phyloP scores from a whole-genome alignment of 2,888 invertebrate species.

The Rhagium mordax region DNA sequence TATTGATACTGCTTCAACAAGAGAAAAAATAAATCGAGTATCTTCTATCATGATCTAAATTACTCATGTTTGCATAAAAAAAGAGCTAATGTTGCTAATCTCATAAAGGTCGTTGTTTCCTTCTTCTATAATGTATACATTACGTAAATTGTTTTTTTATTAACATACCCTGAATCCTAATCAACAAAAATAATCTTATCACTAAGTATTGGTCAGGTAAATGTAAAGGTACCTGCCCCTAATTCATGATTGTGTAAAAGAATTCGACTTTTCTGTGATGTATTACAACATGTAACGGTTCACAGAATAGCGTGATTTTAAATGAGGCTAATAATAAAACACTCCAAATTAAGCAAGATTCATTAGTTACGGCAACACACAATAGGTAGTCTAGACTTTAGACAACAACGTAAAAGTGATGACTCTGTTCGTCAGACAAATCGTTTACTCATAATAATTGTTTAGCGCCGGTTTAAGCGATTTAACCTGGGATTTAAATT shows the following conservation, averaged over 20 bases:
- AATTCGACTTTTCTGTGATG: neutral
- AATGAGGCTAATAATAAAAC: conserved; percentile 1
- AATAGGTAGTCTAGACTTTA: conserved; percentile 6
- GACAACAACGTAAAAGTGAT: conserved; percentile 4
- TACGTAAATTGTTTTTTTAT: too few species aligned
- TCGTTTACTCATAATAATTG: conserved; percentile 14
- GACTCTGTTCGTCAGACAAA: neutral
- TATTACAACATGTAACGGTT: neutral
- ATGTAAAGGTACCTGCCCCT: too few species aligned
- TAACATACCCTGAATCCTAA: too few species aligned
- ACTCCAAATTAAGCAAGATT: conserved; percentile 9
- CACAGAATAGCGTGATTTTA: neutral
- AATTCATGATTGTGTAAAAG: neutral
- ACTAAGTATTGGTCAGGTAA: too few species aligned
- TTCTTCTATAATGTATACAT: too few species aligned
- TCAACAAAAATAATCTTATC: too few species aligned
- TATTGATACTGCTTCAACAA: too few species aligned
- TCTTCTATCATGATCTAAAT: too few species aligned
- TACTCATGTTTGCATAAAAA: too few species aligned
- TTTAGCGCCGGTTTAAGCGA: neutral
- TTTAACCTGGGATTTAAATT: conserved; percentile 15
- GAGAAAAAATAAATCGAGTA: too few species aligned
- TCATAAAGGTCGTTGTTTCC: too few species aligned
- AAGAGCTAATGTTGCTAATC: too few species aligned
- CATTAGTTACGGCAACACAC: neutral